phyloP scores from a whole-genome alignment of 2,797 vertebrate genomes.

The Vipera ursinii region DNA sequence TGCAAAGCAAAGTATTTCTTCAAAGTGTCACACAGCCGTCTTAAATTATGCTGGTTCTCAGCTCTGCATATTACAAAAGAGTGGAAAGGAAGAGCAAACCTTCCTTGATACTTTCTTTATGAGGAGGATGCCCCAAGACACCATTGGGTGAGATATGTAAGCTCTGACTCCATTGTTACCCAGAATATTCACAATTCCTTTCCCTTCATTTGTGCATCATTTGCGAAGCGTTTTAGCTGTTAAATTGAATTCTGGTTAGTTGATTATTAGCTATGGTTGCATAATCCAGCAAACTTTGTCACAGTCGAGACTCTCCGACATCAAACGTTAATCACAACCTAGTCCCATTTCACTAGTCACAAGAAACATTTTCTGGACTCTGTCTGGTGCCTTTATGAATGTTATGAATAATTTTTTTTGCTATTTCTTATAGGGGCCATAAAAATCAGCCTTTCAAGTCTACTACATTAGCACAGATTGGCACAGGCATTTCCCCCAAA shows the following conservation, averaged over 20 bases:
- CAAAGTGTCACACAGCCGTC: neutral
- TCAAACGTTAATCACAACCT: constrained; percentile 2
- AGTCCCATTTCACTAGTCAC: neutral
- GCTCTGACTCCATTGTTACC: neutral
- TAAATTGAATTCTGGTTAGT: neutral
- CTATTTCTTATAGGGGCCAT: neutral
- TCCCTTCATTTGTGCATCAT: neutral
- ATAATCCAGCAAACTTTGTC: neutral
- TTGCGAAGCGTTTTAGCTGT: neutral
- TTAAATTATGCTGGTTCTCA: neutral
- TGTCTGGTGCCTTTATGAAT: constrained; percentile 1
- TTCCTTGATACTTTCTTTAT: neutral
- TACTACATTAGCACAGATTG: constrained; percentile 1
- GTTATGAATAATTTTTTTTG: neutral
- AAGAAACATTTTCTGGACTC: constrained; percentile 2
- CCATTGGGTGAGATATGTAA: neutral
- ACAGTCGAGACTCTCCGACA: neutral
- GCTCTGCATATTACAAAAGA: neutral
- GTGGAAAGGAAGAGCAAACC: neutral
- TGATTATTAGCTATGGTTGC: neutral
- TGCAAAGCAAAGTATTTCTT: neutral
- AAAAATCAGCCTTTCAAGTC: constrained; percentile 22
- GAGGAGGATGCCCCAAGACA: neutral
- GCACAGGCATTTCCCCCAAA: constrained; percentile 23
- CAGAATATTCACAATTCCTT: neutral